Evolutionary conservation across 2,888 invertebrate species (phyloP).

Genomic region (Watsonalla binaria): DNA sequence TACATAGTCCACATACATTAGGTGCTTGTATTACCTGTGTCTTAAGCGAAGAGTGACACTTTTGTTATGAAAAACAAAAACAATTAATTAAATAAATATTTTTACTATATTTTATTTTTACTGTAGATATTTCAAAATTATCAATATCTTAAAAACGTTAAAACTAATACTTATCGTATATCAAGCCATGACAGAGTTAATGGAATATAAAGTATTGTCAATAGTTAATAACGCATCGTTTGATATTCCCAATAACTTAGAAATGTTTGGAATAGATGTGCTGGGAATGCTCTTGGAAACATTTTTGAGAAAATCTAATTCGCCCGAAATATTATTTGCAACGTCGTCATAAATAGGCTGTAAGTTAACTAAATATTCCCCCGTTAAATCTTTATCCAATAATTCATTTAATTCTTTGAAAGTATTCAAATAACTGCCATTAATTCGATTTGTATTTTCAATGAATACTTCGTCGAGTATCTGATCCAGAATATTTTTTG

Average conservation of each 20-base stretch:
- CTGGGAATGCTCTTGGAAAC: constrained; percentile 15
- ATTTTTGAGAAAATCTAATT: constrained; percentile 15
- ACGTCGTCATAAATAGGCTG: constrained; percentile 23
- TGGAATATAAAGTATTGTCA: not conserved
- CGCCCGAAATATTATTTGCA: constrained; percentile 10
- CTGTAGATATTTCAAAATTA: too few relatives aligned
- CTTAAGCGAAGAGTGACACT: too few relatives aligned
- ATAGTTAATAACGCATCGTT: constrained; percentile 8
- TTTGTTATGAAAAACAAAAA: too few relatives aligned
- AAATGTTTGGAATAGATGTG: constrained; percentile 11
- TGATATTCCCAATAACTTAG: constrained; percentile 8
- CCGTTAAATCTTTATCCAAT: constrained; percentile 15
- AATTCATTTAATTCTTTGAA: constrained; percentile 22
- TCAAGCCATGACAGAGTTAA: not conserved
- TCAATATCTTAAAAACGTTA: too few relatives aligned
- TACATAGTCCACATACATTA: too few relatives aligned
- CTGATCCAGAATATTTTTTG: constrained; percentile 17
- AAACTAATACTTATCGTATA: too few relatives aligned
- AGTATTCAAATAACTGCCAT: constrained; percentile 10
- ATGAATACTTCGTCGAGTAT: constrained; percentile 20
- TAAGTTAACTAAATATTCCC: constrained; percentile 14
- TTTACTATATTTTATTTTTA: too few relatives aligned
- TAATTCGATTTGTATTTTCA: constrained; percentile 12
- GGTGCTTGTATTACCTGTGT: too few relatives aligned
- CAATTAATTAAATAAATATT: too few relatives aligned